Base-by-base conservation (phyloP, 2,113 vertebrate genomes). In the Dunckerocampus dactyliophorus region DNA sequence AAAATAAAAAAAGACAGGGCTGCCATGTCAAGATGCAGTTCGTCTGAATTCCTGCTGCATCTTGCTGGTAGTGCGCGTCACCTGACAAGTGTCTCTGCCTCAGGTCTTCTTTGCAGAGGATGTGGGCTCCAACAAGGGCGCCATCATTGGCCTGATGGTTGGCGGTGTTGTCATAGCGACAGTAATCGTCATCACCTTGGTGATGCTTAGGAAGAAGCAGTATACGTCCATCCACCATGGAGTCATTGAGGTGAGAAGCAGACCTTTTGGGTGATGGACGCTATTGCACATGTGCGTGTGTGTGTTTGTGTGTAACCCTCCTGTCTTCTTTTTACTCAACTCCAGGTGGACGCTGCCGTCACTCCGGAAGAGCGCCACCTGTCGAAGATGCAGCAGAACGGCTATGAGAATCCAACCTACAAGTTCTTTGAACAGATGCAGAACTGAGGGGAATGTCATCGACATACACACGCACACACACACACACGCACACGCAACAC, bases 401-500 rank as follows among this genome's bases (percentile, higher is more conserved):
- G 96, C 53, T 98, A 99, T 0, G 97, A 99, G 86, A 99, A 99
- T 58, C 97, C 97, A 17, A 98, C 97, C 63, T 99, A 99, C 91
- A 99, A 99, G 92, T 99, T 97, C 94, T 98, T 98, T 59, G 97
- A 99, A 90, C 96, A 98, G 88, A 97, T 99, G 94, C 96, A 99
- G 88, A 98, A 97, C 88, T 98, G 94, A 91, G 81, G 85, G 82
- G 57, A 62, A 58, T 47, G 55, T 71, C 69, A 47, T 55, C n/a
- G 34, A 34, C 31, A 28, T 28, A 5, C 24, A 14, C 9, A 34
- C 2, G 24, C 28, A 55, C 6, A 48, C 28, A 5, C 24, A 14
- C 9, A 34, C 2, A 34, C 28, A 55, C 6, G 46, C 28, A 67
- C 17, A 42, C 48, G 54, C 37, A 47, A 59, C 37, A 47, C 19